These are phyloP conservation scores for Monochamus alternatus DNA, from an alignment of 2,888 invertebrate genomes.

Conservation along the genomic window DNA sequence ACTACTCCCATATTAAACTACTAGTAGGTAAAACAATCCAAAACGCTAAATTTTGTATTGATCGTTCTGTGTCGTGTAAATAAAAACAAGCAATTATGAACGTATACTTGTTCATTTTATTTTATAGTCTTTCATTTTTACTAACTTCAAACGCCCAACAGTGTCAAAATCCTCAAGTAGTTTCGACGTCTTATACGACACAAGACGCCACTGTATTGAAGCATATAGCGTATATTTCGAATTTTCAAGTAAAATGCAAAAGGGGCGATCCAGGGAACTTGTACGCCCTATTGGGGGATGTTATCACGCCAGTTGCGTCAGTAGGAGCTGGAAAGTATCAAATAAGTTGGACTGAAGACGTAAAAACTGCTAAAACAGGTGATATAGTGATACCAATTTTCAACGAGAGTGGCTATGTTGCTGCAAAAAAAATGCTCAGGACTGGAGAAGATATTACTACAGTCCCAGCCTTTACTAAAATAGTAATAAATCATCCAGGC, in stretches of 20 bases:
- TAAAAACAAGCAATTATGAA: constrained; percentile 9
- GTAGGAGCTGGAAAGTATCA: constrained; percentile 86
- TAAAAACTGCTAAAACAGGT: constrained; percentile 85
- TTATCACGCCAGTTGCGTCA: constrained; percentile 84
- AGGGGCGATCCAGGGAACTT: constrained; percentile 73
- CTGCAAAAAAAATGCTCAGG: constrained; percentile 85
- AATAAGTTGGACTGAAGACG: constrained; percentile 93
- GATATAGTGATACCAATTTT: constrained; percentile 84
- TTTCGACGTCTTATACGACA: constrained; percentile 86
- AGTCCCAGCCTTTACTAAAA: constrained; percentile 79
- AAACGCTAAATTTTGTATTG: constrained; percentile 11
- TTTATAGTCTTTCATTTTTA: neutral
- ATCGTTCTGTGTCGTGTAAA: neutral
- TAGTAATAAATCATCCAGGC: constrained; percentile 80
- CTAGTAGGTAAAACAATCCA: neutral
- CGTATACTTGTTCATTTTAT: neutral
- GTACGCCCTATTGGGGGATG: constrained; percentile 90
- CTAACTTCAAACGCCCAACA: constrained; percentile 26
- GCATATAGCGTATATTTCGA: constrained; percentile 89
- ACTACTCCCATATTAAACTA: constrained; percentile 11
- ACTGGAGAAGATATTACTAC: constrained; percentile 78
- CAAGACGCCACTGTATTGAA: constrained; percentile 91
- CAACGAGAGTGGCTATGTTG: constrained; percentile 92
- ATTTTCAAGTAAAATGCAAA: constrained; percentile 87
- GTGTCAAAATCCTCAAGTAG: constrained; percentile 75